Evolutionary conservation across 2,888 invertebrate genomes (phyloP).

Genomic region (Acanthococcus lagerstroemiae): DNA sequence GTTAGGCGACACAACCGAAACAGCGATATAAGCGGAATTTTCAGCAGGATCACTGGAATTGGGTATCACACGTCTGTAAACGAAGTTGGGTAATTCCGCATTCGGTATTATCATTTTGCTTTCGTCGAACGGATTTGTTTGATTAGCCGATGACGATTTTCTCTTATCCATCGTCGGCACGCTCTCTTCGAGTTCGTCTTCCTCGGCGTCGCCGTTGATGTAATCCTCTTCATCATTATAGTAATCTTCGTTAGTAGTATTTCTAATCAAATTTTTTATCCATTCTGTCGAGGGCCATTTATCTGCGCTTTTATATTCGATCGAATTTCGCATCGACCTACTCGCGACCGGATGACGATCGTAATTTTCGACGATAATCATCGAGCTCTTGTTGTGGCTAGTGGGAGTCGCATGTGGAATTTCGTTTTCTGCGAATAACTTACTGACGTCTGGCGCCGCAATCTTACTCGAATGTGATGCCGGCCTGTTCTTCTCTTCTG

Average conservation of each 20-base stretch:
- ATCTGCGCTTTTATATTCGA: not conserved
- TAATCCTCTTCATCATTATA: not conserved
- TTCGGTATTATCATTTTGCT: not conserved
- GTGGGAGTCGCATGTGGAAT: no score
- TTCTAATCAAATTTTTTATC: not conserved
- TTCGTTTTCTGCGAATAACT: no score
- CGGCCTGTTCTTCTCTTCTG: not conserved
- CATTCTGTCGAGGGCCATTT: not conserved
- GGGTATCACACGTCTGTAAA: not conserved
- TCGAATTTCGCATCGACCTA: not conserved
- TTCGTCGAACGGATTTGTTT: not conserved
- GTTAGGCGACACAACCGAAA: not conserved
- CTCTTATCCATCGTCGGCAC: not conserved
- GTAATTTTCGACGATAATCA: not conserved
- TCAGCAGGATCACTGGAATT: not conserved
- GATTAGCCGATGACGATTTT: not conserved
- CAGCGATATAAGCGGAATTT: not conserved
- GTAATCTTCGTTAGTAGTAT: not conserved
- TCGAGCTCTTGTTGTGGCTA: not conserved
- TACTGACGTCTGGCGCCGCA: not conserved
- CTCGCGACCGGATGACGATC: not conserved
- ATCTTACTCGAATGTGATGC: not conserved
- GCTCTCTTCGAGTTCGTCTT: not conserved
- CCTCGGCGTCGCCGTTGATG: not conserved
- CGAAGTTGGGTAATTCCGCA: not conserved